Percentiles rank a stretch among this genome's conserved stretches.
phyloP scores from a whole-genome alignment of 2,113 vertebrate species.

The Phasianus colchicus region DNA sequence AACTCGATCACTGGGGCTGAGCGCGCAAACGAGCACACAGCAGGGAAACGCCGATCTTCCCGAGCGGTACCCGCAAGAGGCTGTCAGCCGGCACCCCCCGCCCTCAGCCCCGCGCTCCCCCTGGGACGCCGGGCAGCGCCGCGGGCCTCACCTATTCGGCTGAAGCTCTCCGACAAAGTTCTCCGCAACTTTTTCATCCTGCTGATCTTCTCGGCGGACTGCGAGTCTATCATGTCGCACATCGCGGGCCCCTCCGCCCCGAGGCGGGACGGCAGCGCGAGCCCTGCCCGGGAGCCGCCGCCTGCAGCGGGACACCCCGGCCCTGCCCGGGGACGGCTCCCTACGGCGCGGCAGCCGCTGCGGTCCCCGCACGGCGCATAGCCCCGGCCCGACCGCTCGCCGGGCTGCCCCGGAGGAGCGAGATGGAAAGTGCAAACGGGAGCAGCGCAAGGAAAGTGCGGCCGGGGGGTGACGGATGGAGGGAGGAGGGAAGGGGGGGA shows the following conservation, averaged over 20 bases:
- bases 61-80: not conserved
- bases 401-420: not conserved
- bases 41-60: not conserved
- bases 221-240: constrained; percentile 86
- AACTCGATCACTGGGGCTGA: not conserved
- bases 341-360: not conserved
- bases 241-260: not conserved
- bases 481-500: too few species aligned
- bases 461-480: too few species aligned
- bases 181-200: constrained; percentile 98
- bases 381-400: not conserved
- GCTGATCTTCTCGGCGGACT: constrained; percentile 84
- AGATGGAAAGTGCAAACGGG: too few species aligned
- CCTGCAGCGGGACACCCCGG: not conserved
- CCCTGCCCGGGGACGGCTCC: not conserved
- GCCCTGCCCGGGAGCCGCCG: not conserved
- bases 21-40: not conserved
- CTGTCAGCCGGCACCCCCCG: not conserved
- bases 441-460: too few species aligned
- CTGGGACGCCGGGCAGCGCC: not conserved
- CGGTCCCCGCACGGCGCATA: not conserved
- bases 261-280: not conserved
- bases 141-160: constrained; percentile 88
- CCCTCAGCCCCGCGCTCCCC: not conserved
- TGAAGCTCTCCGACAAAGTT: constrained; percentile 99